Evolutionary conservation across 2,888 invertebrate genomes (phyloP).

Genomic region (Coenonympha glycerion): DNA sequence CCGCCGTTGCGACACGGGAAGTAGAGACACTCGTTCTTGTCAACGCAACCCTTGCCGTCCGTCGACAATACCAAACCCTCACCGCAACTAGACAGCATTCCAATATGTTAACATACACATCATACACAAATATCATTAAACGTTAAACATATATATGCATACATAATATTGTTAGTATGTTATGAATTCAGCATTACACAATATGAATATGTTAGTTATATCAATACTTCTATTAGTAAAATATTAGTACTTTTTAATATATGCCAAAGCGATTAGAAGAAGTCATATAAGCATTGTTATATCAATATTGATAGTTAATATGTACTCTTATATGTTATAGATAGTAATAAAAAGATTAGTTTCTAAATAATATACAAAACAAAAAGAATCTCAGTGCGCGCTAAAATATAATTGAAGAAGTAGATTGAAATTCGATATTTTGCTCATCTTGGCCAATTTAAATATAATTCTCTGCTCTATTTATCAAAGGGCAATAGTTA

Average conservation of each 20-base stretch:
- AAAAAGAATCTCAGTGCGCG: constrained; percentile 37
- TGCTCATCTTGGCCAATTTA: neutral
- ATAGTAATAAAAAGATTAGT: neutral
- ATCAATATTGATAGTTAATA: constrained; percentile 14
- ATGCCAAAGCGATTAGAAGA: constrained; percentile 20
- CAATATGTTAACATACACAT: constrained; percentile 46
- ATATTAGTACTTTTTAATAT: constrained; percentile 19
- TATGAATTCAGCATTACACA: constrained; percentile 17
- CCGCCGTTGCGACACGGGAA: constrained; percentile 95
- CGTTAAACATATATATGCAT: constrained; percentile 22
- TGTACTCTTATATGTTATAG: neutral
- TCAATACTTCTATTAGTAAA: constrained; percentile 19
- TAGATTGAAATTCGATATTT: neutral
- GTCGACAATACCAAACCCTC: constrained; percentile 93
- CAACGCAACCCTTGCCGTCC: constrained; percentile 94
- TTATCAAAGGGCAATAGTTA: neutral
- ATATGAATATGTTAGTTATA: constrained; percentile 20
- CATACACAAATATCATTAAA: constrained; percentile 30
- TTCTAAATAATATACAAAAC: neutral
- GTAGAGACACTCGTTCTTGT: constrained; percentile 96
- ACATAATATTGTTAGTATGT: constrained; percentile 19
- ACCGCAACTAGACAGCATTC: constrained; percentile 85
- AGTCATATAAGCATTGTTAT: constrained; percentile 15
- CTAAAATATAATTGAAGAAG: constrained; percentile 17
- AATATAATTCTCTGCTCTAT: neutral